A percentile compares a stretch with the other conserved stretches of the same genome.
These are phyloP conservation scores for Sarcophaga peregrina DNA, from an alignment of 1,140 invertebrate genomes.

Conservation along the genomic window DNA sequence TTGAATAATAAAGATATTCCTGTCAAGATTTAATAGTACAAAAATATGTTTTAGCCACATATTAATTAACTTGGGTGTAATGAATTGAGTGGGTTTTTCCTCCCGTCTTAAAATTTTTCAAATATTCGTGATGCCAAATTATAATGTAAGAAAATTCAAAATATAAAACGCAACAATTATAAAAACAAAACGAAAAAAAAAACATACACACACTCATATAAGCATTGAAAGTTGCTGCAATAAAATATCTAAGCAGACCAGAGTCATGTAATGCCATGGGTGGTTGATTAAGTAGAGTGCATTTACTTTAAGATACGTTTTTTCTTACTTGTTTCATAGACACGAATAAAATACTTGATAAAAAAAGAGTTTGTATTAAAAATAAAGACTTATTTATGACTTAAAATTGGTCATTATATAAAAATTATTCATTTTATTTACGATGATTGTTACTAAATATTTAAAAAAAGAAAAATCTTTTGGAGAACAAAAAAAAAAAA, in stretches of 20 bases:
- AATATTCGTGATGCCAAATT: conserved; percentile 39
- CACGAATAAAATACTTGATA: not conserved
- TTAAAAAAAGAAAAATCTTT: too few relatives aligned
- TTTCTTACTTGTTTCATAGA: not conserved
- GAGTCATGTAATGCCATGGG: conserved; percentile 23
- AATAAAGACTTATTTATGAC: too few relatives aligned
- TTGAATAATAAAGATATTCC: too few relatives aligned
- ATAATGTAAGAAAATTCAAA: conserved; percentile 8
- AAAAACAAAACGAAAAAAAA: not conserved
- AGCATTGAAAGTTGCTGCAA: not conserved
- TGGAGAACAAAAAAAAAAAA: too few relatives aligned
- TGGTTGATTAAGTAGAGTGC: conserved; percentile 14
- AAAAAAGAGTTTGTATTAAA: not conserved
- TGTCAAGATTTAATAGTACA: not conserved
- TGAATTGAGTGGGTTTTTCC: conserved; percentile 27
- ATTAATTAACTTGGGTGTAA: not conserved
- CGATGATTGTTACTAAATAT: too few relatives aligned
- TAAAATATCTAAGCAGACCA: not conserved
- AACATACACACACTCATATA: not conserved
- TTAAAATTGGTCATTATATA: too few relatives aligned
- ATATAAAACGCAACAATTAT: not conserved
- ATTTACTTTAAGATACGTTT: not conserved
- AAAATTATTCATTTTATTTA: too few relatives aligned
- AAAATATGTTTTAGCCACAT: not conserved
- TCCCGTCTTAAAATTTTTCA: conserved; percentile 22